phyloP scores from a whole-genome alignment of 2,113 vertebrate species.

The Myrmecophaga tridactyla region DNA sequence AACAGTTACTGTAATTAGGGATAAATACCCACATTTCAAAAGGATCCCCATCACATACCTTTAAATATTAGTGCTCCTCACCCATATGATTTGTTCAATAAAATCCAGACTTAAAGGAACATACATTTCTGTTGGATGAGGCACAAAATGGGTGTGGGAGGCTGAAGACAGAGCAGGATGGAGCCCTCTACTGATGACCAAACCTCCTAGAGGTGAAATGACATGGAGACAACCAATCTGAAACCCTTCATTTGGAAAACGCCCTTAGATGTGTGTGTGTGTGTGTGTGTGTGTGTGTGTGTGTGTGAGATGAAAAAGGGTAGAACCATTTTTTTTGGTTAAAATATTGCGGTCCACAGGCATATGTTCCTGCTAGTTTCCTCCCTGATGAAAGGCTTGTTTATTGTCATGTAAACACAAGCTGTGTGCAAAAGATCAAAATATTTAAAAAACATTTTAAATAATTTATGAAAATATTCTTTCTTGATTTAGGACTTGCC shows the following conservation, averaged over 20 bases:
- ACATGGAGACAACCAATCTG: not conserved
- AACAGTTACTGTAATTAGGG: not conserved
- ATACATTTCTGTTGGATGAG: not conserved
- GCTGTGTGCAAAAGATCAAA: constrained; percentile 53
- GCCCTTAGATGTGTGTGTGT: not conserved
- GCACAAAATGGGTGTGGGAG: not conserved
- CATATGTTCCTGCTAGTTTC: constrained; percentile 43
- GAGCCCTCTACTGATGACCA: not conserved
- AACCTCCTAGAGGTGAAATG: not conserved
- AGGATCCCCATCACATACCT: not conserved
- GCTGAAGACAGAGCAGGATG: not conserved
- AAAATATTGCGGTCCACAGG: constrained; percentile 54
- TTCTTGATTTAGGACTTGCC: constrained; percentile 10
- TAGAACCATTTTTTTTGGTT: not conserved
- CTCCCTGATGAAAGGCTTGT: constrained; percentile 41
- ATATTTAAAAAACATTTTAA: constrained; percentile 56
- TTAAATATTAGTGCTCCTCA: not conserved
- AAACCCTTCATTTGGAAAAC: constrained; percentile 34
- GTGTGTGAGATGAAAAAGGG: not conserved
- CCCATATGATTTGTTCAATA: not conserved
- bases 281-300: no score
- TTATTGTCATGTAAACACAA: constrained; percentile 60
- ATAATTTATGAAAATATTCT: constrained; percentile 38
- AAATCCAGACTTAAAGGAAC: not conserved
- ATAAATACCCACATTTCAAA: not conserved